phyloP scores from a whole-genome alignment of 2,113 vertebrate species.

The Gymnobelideus leadbeateri region DNA sequence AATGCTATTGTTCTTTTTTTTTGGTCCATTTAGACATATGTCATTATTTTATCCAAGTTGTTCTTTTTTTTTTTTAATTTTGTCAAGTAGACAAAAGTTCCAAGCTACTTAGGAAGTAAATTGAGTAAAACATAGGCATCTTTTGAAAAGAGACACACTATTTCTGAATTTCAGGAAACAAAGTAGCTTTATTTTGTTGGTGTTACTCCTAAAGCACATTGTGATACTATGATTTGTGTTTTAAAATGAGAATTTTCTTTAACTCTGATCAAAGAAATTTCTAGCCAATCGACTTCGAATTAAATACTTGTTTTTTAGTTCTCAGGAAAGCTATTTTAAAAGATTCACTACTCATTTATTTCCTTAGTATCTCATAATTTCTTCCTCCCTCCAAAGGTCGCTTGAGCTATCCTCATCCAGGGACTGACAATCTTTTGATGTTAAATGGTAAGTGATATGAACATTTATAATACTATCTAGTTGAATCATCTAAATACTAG shows the following conservation, averaged over 20 bases:
- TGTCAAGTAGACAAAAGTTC: background rate
- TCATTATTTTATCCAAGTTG: slow-evolving; percentile 26
- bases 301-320: slow-evolving; percentile 81
- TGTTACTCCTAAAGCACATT: slow-evolving; percentile 78
- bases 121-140: slow-evolving; percentile 24
- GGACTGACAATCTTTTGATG: slow-evolving; percentile 97
- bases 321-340: slow-evolving; percentile 72
- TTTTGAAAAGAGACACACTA: slow-evolving; percentile 59
- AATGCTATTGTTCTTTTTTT: slow-evolving; percentile 21
- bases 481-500: slow-evolving; percentile 66
- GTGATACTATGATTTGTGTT: slow-evolving; percentile 80
- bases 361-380: background rate
- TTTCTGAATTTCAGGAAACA: slow-evolving; percentile 81
- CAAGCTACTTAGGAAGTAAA: background rate
- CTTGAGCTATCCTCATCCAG: slow-evolving; percentile 95
- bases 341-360: slow-evolving; percentile 23
- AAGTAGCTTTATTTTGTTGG: slow-evolving; percentile 80
- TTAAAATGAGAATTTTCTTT: slow-evolving; percentile 80
- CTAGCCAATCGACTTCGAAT: slow-evolving; percentile 78
- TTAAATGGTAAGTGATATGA: slow-evolving; percentile 94
- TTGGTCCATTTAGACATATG: slow-evolving; percentile 19
- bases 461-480: slow-evolving; percentile 78
- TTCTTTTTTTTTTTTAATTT: background rate
- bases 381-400: slow-evolving; percentile 89
- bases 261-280: slow-evolving; percentile 80